These are phyloP conservation scores for Connochaetes taurinus DNA, from an alignment of 2,113 vertebrate genomes.

Conservation along the genomic window DNA sequence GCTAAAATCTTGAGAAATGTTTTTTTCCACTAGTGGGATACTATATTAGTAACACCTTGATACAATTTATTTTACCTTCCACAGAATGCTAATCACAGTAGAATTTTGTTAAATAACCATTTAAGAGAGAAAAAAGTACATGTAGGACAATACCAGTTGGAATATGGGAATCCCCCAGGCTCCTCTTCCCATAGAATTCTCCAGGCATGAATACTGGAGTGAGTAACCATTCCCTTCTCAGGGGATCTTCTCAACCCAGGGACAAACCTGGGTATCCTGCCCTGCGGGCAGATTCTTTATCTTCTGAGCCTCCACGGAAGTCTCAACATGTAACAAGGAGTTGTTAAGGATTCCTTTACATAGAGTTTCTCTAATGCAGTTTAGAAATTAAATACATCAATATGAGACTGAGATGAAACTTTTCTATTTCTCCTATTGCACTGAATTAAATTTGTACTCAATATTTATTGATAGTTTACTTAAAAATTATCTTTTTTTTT, in stretches of 20 bases:
- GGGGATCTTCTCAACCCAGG: neutral
- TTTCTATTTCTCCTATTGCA: neutral
- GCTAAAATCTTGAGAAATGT: conserved; percentile 52
- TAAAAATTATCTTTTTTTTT: neutral
- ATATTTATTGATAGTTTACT: neutral
- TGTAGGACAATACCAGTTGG: neutral
- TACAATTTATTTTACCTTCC: conserved; percentile 31
- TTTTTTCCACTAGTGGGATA: conserved; percentile 28
- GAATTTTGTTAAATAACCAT: conserved; percentile 24
- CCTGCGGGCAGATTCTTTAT: neutral
- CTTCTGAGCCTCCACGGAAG: neutral
- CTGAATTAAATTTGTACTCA: neutral
- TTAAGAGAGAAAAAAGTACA: conserved; percentile 23
- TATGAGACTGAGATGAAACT: neutral
- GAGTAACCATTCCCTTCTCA: neutral
- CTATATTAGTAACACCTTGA: neutral
- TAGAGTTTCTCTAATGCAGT: neutral
- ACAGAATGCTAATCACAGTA: neutral
- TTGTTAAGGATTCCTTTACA: conserved; percentile 1
- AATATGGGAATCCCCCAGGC: neutral
- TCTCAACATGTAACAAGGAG: neutral
- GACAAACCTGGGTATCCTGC: neutral
- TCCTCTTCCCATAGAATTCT: neutral
- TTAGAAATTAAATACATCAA: conserved; percentile 10
- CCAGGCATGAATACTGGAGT: neutral